Conservation (phyloP, 35 echinoderm and acorn worm genomes). For the Anneissia japonica region DNA sequence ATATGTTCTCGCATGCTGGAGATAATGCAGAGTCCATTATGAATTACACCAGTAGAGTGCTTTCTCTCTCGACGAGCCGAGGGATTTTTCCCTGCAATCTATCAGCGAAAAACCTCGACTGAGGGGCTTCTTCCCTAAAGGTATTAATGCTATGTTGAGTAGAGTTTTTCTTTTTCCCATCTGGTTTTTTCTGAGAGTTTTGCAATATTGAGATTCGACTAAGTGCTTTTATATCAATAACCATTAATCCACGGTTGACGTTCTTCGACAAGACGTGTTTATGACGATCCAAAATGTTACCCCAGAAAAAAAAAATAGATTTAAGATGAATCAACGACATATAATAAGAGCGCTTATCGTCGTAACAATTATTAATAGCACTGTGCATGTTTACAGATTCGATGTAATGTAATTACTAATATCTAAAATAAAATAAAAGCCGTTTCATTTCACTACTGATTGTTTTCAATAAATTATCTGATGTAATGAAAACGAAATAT, state of each 20-base stretch:
- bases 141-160: background rate
- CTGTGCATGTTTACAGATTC: background rate
- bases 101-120: background rate
- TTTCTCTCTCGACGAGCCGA: background rate
- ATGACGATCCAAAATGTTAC: background rate
- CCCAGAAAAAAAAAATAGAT: constrained; percentile 1
- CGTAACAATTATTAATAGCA: background rate
- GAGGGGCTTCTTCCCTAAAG: background rate
- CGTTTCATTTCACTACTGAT: background rate
- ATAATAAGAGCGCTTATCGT: background rate
- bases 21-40: background rate
- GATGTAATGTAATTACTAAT: background rate
- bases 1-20: background rate
- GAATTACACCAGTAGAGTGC: background rate
- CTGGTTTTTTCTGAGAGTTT: background rate
- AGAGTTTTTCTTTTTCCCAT: background rate
- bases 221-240: constrained; percentile 2
- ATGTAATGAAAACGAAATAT: background rate
- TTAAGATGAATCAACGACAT: background rate
- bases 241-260: background rate
- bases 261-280: background rate
- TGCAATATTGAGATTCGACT: background rate
- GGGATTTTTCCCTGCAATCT: background rate
- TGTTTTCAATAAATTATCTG: constrained; percentile 2
- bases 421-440: background rate